A percentile compares a stretch with the other conserved stretches of the same genome.
Evolutionary conservation across 2,797 vertebrate species (phyloP).

Genomic region (Molothrus aeneus): DNA sequence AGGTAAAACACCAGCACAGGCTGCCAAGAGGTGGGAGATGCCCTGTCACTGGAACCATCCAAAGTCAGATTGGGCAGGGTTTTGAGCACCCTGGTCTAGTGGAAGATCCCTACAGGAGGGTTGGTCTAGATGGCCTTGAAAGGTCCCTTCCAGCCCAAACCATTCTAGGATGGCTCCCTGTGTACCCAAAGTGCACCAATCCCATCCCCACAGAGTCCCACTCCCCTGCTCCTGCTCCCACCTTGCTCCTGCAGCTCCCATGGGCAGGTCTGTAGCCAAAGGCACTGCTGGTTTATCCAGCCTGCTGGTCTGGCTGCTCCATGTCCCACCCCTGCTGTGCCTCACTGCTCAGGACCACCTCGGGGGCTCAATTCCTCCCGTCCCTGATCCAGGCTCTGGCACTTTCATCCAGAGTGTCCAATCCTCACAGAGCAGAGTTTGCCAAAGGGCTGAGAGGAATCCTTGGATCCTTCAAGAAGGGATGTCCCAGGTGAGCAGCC

Average conservation of each 20-base stretch:
- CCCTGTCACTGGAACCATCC: not conserved
- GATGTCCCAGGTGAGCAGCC: rapidly evolving
- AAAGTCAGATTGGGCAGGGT: not conserved
- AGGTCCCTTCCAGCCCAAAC: not conserved
- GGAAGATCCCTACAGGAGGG: not conserved
- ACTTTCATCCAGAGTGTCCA: rapidly evolving
- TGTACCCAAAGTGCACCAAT: rapidly evolving
- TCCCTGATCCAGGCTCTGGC: not conserved
- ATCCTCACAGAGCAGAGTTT: not conserved
- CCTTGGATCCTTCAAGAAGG: not conserved
- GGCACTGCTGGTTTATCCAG: not conserved
- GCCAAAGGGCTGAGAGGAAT: not conserved
- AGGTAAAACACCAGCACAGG: not conserved
- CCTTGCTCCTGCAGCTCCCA: not conserved
- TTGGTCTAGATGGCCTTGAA: not conserved
- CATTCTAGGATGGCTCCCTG: not conserved
- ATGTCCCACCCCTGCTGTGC: rapidly evolving
- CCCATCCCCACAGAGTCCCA: not conserved
- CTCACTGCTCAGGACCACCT: not conserved
- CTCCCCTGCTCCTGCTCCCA: not conserved
- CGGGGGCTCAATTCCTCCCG: not conserved
- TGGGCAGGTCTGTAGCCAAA: rapidly evolving
- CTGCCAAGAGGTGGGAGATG: not conserved
- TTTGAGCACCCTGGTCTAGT: not conserved
- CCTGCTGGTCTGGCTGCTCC: not conserved